Evolutionary conservation across 2,797 vertebrate genomes (phyloP).

Genomic region (Sternotherus odoratus): DNA sequence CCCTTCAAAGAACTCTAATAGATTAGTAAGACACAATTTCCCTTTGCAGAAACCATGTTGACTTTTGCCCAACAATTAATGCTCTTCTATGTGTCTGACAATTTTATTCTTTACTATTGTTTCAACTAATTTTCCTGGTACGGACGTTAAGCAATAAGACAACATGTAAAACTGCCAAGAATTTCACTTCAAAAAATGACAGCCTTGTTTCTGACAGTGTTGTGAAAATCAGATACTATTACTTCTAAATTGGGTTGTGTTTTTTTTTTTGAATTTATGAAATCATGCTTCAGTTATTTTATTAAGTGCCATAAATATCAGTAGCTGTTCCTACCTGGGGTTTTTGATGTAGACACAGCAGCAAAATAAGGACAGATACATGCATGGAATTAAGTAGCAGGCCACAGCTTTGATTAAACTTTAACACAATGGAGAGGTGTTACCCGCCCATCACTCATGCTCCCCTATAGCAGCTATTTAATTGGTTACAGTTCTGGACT

Average conservation of each 20-base stretch:
- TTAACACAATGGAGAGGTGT: not conserved
- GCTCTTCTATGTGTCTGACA: too few species aligned
- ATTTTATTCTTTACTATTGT: too few species aligned
- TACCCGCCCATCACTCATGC: not conserved
- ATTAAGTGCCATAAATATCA: not conserved
- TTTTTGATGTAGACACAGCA: not conserved
- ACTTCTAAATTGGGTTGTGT: not conserved
- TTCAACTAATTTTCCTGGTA: too few species aligned
- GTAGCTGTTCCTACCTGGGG: not conserved
- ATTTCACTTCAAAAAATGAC: not conserved
- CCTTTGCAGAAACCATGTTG: too few species aligned
- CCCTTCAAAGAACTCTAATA: too few species aligned
- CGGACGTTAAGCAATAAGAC: not conserved
- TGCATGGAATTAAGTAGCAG: not conserved
- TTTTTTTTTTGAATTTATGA: too few species aligned
- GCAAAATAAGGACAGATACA: not conserved
- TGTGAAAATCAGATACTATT: not conserved
- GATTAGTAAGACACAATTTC: too few species aligned
- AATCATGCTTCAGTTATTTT: not conserved
- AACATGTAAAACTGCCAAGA: not conserved
- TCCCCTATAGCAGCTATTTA: not conserved
- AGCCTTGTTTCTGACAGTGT: not conserved
- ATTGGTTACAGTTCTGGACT: not conserved
- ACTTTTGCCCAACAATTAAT: too few species aligned
- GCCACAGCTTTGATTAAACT: not conserved